phyloP scores from a whole-genome alignment of 2,113 vertebrate species.

The Hippotragus niger region DNA sequence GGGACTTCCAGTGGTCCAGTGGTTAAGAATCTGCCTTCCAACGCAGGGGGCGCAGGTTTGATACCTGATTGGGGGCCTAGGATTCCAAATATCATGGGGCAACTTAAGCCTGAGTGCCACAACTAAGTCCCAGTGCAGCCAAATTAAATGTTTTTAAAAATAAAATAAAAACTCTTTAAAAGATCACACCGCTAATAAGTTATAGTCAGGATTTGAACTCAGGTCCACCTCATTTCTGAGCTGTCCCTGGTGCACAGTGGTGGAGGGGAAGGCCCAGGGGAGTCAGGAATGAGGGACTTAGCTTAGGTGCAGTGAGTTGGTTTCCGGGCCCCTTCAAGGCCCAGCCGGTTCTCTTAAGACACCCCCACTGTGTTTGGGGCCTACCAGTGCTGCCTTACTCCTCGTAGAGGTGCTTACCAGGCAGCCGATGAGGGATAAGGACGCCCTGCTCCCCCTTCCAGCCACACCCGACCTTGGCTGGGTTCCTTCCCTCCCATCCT shows the following conservation, averaged over 20 bases:
- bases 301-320: neutral
- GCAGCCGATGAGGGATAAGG: neutral
- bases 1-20: neutral
- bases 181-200: too few species aligned
- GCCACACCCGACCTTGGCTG: neutral
- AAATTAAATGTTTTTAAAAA: neutral
- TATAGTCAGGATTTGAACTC: neutral
- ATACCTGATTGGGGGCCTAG: neutral
- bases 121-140: neutral
- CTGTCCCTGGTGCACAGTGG: neutral
- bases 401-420: neutral
- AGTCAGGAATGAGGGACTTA: neutral
- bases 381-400: neutral
- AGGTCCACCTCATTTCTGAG: neutral
- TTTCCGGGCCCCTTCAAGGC: neutral
- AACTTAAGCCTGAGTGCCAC: neutral
- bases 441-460: neutral
- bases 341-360: neutral
- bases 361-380: accelerated
- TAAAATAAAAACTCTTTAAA: neutral
- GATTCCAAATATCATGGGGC: neutral
- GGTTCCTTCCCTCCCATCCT: conserved; percentile 1
- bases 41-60: accelerated
- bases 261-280: neutral
- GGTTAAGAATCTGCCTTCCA: neutral